Conservation (phyloP, 2,113 vertebrate genomes). For the Phodopus roborovskii region DNA sequence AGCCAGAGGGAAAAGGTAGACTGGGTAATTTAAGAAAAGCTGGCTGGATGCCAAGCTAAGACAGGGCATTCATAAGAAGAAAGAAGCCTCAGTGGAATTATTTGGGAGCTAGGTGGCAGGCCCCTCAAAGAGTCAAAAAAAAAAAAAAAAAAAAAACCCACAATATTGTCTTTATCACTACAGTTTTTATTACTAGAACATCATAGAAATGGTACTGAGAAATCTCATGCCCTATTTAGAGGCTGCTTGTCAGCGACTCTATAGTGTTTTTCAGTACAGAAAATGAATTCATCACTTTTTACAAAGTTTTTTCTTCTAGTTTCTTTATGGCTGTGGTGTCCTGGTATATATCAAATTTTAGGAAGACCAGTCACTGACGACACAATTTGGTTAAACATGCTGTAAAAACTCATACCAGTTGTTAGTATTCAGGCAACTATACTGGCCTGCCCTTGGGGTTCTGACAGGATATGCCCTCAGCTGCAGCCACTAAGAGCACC, state of each 20-base stretch:
- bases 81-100: background rate
- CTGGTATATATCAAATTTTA: background rate
- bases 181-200: background rate
- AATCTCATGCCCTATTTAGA: background rate
- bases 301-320: background rate
- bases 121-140: background rate
- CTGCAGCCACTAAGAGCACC: too few relatives aligned
- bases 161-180: background rate
- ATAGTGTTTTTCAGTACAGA: background rate
- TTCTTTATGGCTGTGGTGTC: background rate
- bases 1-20: background rate
- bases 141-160: background rate
- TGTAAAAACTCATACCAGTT: background rate
- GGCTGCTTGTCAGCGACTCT: background rate
- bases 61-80: background rate
- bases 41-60: background rate
- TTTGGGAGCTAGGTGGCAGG: background rate
- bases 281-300: constrained; percentile 5
- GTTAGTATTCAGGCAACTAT: too few relatives aligned
- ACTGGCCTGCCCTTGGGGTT: too few relatives aligned
- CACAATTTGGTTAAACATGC: background rate
- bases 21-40: background rate
- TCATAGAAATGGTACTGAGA: background rate
- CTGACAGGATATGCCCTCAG: too few relatives aligned
- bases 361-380: background rate